These are phyloP conservation scores for Tenebrio molitor DNA, from an alignment of 1,140 invertebrate species.

Conservation along the genomic window DNA sequence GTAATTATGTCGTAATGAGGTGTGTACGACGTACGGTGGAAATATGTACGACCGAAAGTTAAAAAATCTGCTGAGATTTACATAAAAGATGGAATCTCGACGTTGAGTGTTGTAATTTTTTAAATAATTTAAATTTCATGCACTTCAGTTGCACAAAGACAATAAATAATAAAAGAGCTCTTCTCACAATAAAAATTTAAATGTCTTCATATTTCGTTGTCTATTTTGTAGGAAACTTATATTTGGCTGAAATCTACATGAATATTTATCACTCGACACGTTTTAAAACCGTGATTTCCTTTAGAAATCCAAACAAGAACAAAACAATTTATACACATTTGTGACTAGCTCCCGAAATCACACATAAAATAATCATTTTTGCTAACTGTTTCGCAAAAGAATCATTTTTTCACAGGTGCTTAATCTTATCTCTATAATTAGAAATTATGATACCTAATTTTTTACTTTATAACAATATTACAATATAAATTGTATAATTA, in stretches of 20 bases:
- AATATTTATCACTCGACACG: background rate
- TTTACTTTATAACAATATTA: background rate
- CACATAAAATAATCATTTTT: slow-evolving; percentile 33
- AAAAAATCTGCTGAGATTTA: too few species aligned
- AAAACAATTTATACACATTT: background rate
- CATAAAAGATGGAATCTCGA: too few species aligned
- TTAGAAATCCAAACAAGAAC: background rate
- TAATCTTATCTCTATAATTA: slow-evolving; percentile 29
- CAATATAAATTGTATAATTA: slow-evolving; percentile 20
- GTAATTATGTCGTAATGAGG: too few species aligned
- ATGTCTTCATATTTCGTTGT: background rate
- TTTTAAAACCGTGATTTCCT: background rate
- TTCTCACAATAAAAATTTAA: slow-evolving; percentile 16
- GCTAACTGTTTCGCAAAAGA: slow-evolving; percentile 14
- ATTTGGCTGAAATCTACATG: background rate
- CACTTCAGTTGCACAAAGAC: background rate
- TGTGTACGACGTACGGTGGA: too few species aligned
- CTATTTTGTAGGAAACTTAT: background rate
- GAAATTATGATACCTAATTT: slow-evolving; percentile 15
- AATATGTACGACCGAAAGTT: too few species aligned
- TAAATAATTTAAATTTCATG: background rate
- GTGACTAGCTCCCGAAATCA: slow-evolving; percentile 2
- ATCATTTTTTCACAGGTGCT: slow-evolving; percentile 23
- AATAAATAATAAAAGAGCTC: slow-evolving; percentile 4
- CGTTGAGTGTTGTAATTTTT: too few species aligned